phyloP scores from a whole-genome alignment of 2,888 invertebrate genomes.

The Troilus luridus region DNA sequence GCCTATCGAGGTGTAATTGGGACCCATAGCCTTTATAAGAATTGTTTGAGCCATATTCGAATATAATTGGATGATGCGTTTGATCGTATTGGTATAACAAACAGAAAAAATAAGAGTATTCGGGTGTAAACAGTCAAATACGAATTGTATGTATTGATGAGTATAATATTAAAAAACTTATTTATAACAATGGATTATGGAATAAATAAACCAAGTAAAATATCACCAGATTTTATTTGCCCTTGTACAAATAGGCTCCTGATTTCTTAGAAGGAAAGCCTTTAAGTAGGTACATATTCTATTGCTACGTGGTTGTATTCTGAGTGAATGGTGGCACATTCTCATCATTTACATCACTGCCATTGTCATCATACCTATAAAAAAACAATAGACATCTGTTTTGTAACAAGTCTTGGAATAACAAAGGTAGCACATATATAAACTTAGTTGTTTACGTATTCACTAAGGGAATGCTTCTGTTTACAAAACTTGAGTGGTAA shows the following conservation, averaged over 20 bases:
- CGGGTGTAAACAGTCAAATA: too few relatives aligned
- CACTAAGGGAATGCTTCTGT: background rate
- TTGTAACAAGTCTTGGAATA: too few relatives aligned
- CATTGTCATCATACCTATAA: constrained; percentile 29
- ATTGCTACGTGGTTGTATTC: background rate
- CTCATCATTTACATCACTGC: background rate
- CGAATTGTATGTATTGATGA: too few relatives aligned
- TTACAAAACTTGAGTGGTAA: constrained; percentile 12
- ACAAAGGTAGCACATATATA: background rate
- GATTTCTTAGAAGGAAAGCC: too few relatives aligned
- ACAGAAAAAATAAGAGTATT: too few relatives aligned
- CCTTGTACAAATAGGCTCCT: background rate
- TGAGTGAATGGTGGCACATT: background rate
- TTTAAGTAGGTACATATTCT: background rate
- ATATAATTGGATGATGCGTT: too few relatives aligned
- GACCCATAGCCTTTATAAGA: too few relatives aligned
- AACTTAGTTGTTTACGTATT: background rate
- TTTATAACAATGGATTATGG: background rate
- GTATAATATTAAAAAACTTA: background rate
- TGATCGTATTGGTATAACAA: too few relatives aligned
- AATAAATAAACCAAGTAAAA: background rate
- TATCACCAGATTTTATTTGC: background rate
- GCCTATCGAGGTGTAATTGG: too few relatives aligned
- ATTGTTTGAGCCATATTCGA: too few relatives aligned
- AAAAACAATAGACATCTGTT: background rate